Base-by-base conservation (phyloP, 2,888 invertebrate species). In the Drepanosiphum platanoidis region DNA sequence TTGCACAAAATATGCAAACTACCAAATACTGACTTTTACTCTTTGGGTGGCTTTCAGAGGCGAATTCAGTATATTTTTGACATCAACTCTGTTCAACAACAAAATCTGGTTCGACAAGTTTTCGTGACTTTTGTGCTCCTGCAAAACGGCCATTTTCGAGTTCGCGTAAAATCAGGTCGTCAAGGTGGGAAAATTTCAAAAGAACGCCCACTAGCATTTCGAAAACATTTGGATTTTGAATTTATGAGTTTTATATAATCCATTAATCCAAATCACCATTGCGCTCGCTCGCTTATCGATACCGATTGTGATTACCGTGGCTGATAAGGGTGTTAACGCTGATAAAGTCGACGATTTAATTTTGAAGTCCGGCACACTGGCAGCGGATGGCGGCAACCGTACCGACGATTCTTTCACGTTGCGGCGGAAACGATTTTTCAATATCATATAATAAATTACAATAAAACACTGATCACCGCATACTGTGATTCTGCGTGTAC, bases 31-130 rank as follows among this genome's bases (percentile, higher is more conserved):
- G 81, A 88, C 88, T 86, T 88, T 88, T 66, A 88, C 87, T 70
- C 88, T 86, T 77, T 87, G 87, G 1, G 88, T 87, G 30, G 87
- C 72, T 84, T 88, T 88, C n/a, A 88, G 77, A 11, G 88, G 88
- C 58, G 81, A 86, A 86, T 86, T 87, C 18, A 88, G 77, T 30
- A 86, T 68, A 61, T 87, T 86, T 70, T 83, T 86, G 66, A 86
- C 80, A 30, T 88, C 86, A 9, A 87, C 82, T 87, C 87, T 87
- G 80, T 84, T 80, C 18, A 88, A 61, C 68, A 88, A 8, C 46
- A 84, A 68, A 36, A 84, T 77, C 22, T 84, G 46, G 30, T 84
- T 36, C 4, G 75, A 68, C 39, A 75, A 77, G 4, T 52, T 68
- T 22, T 81, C 61, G 58, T 42, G n/a, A 30, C 36, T 70, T 39